Evolutionary conservation across 2,113 vertebrate species (phyloP), one percentile per base, ranked within the genome.

Genomic region (Ochotona curzoniae): DNA sequence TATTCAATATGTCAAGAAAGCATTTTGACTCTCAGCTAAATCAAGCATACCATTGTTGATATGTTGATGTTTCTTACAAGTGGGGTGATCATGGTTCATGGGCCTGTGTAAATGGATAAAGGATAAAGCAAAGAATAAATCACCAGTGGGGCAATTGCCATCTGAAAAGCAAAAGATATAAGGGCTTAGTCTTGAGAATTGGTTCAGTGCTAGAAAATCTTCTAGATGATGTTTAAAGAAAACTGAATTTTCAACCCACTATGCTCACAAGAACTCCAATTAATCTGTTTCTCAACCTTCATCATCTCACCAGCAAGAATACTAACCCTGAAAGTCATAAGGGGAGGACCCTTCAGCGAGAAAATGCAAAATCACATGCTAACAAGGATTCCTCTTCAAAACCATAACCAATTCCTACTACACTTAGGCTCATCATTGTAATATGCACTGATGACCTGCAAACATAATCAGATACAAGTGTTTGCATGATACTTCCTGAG

Each of bases 41-140:
- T 73, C 83, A 84, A 79, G 66, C 3, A 2, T 26, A 63, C 47
- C 54, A 15, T 0, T 69, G 32, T 69, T 91, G 76, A 4, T 44
- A 44, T 44, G 38, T 44, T 44, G 38, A 15, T 61, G 73, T 84
- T 93, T 93, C 80, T 89, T 60, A 30, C 89, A 83, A 82, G 30
- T 81, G 25, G 54, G 54, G 66, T 47, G 70, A 76, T 44, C 44
- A 8, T 21, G 18, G 70, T 63, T 86, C 90, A 85, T 23, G 95
- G 74, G 61, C 25, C 47, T 87, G 38, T 94, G 38, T 80, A 87
- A 47, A 66, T 64, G 47, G 70, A 66, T 80, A 88, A 79, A 83
- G 49, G 51, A 88, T 64, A 78, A 86, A 83, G 54, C 38, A 66
- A 63, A 81, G 63, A 63, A 51, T 26, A 79, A 90, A 83, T 49